phyloP scores from a whole-genome alignment of 2,113 vertebrate genomes.

The Tachysurus vachellii region DNA sequence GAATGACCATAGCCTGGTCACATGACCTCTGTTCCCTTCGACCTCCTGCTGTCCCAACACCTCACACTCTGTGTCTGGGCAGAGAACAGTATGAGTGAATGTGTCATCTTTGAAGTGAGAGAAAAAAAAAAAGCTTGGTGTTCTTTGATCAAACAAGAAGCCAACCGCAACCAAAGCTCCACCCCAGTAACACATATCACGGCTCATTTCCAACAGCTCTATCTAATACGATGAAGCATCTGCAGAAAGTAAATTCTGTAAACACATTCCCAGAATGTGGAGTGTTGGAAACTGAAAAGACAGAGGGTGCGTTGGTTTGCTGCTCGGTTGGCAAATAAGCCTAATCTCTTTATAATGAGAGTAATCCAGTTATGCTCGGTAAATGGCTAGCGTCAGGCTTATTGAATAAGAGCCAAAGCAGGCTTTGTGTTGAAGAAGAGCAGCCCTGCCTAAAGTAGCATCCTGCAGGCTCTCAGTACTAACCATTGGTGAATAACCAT shows the following conservation, averaged over 20 bases:
- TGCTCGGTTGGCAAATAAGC: constrained; percentile 70
- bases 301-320: constrained; percentile 53
- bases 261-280: constrained; percentile 46
- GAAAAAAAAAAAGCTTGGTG: not conserved
- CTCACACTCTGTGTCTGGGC: not conserved
- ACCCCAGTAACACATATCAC: constrained; percentile 23
- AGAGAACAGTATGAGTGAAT: not conserved
- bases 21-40: not conserved
- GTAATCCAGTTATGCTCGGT: constrained; percentile 89
- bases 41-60: not conserved
- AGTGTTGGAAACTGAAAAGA: constrained; percentile 37
- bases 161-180: not conserved
- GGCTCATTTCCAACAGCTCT: constrained; percentile 29
- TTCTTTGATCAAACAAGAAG: not conserved
- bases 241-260: constrained; percentile 32
- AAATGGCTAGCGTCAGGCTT: constrained; percentile 87
- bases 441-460: constrained; percentile 31
- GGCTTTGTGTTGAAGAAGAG: constrained; percentile 43
- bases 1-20: constrained; percentile 25
- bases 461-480: constrained; percentile 40
- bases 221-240: constrained; percentile 40
- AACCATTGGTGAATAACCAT: constrained; percentile 11
- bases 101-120: constrained; percentile 14
- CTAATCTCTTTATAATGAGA: constrained; percentile 92
- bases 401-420: constrained; percentile 79